phyloP scores from a whole-genome alignment of 2,888 invertebrate genomes.

The Tipula confusa region DNA sequence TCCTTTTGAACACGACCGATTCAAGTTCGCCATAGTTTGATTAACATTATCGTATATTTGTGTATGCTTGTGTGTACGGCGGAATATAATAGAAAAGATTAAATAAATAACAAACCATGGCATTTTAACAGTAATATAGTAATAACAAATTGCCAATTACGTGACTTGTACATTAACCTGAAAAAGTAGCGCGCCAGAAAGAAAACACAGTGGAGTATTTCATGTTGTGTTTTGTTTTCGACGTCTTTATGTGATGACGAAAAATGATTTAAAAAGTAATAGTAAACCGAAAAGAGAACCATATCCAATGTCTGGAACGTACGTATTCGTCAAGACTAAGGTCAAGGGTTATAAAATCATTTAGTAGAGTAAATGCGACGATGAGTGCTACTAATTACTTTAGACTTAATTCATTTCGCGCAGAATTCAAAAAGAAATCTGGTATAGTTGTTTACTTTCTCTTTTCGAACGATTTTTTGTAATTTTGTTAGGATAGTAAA shows the following conservation, averaged over 20 bases:
- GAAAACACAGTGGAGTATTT: background rate
- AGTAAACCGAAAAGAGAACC: background rate
- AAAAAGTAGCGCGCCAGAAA: conserved; percentile 20
- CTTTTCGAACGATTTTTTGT: background rate
- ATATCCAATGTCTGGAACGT: background rate
- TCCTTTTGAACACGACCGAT: background rate
- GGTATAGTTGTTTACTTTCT: background rate
- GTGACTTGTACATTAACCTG: conserved; percentile 25
- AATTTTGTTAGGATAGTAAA: background rate
- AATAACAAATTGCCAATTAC: background rate
- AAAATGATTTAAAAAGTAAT: background rate
- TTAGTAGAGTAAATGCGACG: background rate
- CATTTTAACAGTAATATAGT: background rate
- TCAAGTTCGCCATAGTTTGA: background rate
- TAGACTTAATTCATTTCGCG: background rate
- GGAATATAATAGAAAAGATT: background rate
- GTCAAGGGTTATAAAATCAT: background rate
- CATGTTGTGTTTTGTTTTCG: background rate
- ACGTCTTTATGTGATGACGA: background rate
- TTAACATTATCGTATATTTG: background rate
- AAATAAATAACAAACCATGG: background rate
- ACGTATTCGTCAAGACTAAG: background rate
- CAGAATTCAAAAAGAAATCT: background rate
- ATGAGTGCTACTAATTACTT: background rate
- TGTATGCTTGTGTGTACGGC: background rate